Evolutionary conservation across 1,140 invertebrate species (phyloP).

Genomic region (Bombus waltoni): DNA sequence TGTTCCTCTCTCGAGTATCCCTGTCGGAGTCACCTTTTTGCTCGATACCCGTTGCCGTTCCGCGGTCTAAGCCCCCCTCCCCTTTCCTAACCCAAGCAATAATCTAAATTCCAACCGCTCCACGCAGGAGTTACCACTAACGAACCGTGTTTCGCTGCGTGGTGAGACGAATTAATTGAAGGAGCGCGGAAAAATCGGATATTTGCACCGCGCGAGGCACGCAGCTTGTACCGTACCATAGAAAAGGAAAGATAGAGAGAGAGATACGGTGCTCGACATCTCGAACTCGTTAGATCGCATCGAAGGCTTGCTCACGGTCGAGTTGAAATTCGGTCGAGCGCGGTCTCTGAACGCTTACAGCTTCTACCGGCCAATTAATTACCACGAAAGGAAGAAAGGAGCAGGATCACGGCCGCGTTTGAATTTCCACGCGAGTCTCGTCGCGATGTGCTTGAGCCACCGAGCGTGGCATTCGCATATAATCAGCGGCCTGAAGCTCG

Average conservation of each 20-base stretch:
- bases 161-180: slow-evolving; percentile 21
- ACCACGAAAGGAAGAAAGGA: slow-evolving; percentile 61
- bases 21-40: not conserved
- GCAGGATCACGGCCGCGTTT: slow-evolving; percentile 60
- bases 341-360: slow-evolving; percentile 4
- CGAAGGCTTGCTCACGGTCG: slow-evolving; percentile 31
- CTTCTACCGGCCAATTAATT: slow-evolving; percentile 62
- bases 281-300: slow-evolving; percentile 30
- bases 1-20: not conserved
- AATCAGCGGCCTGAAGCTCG: slow-evolving; percentile 62
- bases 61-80: not conserved
- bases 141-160: slow-evolving; percentile 1
- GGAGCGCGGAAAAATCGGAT: slow-evolving; percentile 1
- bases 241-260: not conserved
- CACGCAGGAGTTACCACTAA: not conserved
- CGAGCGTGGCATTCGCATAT: slow-evolving; percentile 70
- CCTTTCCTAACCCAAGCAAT: slow-evolving; percentile 10
- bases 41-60: not conserved
- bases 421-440: slow-evolving; percentile 66
- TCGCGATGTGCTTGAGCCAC: slow-evolving; percentile 69
- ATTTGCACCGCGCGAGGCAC: not conserved
- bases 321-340: slow-evolving; percentile 63
- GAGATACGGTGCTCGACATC: not conserved
- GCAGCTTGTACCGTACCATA: not conserved
- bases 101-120: not conserved